phyloP scores from a whole-genome alignment of 2,888 invertebrate genomes.

The Helleia helle region DNA sequence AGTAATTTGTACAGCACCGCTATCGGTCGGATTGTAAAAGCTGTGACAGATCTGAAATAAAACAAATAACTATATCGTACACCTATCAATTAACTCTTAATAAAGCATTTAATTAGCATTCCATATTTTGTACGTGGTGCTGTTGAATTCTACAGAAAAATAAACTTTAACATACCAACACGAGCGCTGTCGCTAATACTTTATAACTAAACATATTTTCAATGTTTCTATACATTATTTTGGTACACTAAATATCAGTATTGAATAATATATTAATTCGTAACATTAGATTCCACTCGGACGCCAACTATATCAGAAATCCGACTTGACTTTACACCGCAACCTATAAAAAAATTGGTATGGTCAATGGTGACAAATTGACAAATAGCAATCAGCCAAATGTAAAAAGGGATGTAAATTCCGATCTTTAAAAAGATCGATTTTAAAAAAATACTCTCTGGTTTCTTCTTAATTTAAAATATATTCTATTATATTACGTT shows the following conservation, averaged over 20 bases:
- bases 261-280: neutral
- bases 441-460: neutral
- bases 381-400: slow-evolving; percentile 8
- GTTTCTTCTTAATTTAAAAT: no score
- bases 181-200: slow-evolving; percentile 35
- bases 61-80: slow-evolving; percentile 38
- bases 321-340: slow-evolving; percentile 2
- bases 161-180: slow-evolving; percentile 44
- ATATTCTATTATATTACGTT: no score
- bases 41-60: slow-evolving; percentile 65
- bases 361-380: slow-evolving; percentile 8
- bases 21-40: slow-evolving; percentile 85
- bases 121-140: slow-evolving; percentile 29
- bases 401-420: slow-evolving; percentile 1
- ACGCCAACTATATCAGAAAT: slow-evolving; percentile 3
- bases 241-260: neutral
- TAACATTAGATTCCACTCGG: neutral
- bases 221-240: slow-evolving; percentile 20
- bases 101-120: slow-evolving; percentile 48
- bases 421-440: slow-evolving; percentile 1
- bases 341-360: neutral
- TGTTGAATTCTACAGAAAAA: slow-evolving; percentile 23
- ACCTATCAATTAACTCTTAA: slow-evolving; percentile 46
- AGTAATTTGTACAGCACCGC: slow-evolving; percentile 87
- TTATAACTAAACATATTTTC: slow-evolving; percentile 38